Percentiles rank a stretch among this genome's conserved stretches.
Evolutionary conservation across 2,888 invertebrate species (phyloP).

Genomic region (Eueremaeus valkanovi): DNA sequence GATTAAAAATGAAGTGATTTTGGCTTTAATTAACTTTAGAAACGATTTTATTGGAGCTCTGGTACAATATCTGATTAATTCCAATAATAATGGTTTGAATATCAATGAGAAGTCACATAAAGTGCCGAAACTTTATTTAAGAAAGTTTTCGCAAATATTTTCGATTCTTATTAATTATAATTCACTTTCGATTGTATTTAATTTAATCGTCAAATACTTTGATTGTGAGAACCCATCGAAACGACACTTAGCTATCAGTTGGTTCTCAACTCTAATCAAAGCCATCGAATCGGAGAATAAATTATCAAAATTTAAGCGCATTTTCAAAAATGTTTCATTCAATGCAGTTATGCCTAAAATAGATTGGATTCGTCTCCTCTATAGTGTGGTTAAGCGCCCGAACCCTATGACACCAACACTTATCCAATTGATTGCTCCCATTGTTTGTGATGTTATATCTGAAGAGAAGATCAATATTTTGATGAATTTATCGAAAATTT

Average conservation of each 20-base stretch:
- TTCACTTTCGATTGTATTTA: neutral
- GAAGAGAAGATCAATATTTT: neutral
- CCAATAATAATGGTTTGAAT: neutral
- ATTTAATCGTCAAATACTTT: conserved; percentile 5
- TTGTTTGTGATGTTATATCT: neutral
- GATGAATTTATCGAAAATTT: neutral
- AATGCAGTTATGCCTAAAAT: conserved; percentile 3
- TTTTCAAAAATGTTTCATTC: neutral
- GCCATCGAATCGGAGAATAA: neutral
- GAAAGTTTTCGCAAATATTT: neutral
- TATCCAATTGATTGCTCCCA: neutral
- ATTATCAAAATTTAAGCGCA: neutral
- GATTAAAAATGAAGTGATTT: neutral
- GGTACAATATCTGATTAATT: neutral
- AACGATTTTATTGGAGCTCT: neutral
- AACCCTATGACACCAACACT: neutral
- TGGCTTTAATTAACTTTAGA: neutral
- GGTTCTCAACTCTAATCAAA: neutral
- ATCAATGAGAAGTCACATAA: neutral
- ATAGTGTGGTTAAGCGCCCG: neutral
- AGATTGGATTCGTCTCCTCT: conserved; percentile 8
- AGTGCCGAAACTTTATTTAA: conserved; percentile 9
- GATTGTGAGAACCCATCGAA: neutral
- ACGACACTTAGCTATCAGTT: conserved; percentile 20
- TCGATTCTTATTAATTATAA: neutral